phyloP scores from a whole-genome alignment of 2,888 invertebrate genomes.

The Zhuqinia jingwanae region DNA sequence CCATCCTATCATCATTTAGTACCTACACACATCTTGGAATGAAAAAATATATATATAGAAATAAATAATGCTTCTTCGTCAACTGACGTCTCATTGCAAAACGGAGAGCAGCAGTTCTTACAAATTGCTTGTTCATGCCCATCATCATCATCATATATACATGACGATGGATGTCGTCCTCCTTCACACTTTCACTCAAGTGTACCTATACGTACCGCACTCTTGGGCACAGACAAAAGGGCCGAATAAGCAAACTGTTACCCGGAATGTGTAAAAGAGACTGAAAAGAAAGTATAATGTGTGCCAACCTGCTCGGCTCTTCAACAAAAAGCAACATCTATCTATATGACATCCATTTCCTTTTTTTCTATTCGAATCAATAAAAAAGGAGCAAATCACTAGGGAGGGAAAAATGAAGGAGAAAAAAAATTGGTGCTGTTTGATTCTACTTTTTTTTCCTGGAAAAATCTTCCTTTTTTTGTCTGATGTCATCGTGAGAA shows the following conservation, averaged over 20 bases:
- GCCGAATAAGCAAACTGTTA: slow-evolving; percentile 10
- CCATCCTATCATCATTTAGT: not conserved
- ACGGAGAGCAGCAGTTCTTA: slow-evolving; percentile 31
- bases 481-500: slow-evolving; percentile 12
- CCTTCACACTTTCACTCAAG: slow-evolving; percentile 6
- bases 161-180: slow-evolving; percentile 28
- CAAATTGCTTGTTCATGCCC: slow-evolving; percentile 62
- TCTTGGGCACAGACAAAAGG: slow-evolving; percentile 13
- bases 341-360: slow-evolving; percentile 51
- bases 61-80: slow-evolving; percentile 25
- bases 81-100: slow-evolving; percentile 31
- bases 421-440: slow-evolving; percentile 40
- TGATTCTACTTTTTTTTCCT: slow-evolving; percentile 1
- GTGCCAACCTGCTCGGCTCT: slow-evolving; percentile 43
- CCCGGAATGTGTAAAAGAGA: slow-evolving; percentile 2
- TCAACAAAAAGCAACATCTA: slow-evolving; percentile 12
- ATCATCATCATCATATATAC: slow-evolving; percentile 57
- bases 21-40: slow-evolving; percentile 3
- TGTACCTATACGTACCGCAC: not conserved
- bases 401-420: slow-evolving; percentile 42
- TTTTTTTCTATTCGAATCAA: slow-evolving; percentile 61
- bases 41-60: slow-evolving; percentile 36
- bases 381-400: slow-evolving; percentile 54
- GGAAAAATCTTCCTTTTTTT: slow-evolving; percentile 6
- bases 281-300: slow-evolving; percentile 26